phyloP scores from a whole-genome alignment of 2,888 invertebrate species.

The Nezara viridula region DNA sequence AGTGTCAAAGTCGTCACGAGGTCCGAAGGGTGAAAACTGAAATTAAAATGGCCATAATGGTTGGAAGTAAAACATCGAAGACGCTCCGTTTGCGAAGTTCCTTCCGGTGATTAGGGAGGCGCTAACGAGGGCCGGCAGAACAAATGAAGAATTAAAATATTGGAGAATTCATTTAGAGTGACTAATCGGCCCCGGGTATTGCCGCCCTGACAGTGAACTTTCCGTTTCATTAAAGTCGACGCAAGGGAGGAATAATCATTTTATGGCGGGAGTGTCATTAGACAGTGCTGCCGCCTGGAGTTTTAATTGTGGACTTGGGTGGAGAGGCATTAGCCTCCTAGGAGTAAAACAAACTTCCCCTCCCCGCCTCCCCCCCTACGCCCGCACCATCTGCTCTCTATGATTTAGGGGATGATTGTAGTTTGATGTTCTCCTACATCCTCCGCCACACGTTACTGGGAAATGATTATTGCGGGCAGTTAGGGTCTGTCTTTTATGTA shows the following conservation, averaged over 20 bases:
- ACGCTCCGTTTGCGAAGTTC: not conserved
- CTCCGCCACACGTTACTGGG: constrained; percentile 59
- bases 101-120: not conserved
- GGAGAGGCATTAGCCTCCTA: constrained; percentile 39
- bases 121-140: not conserved
- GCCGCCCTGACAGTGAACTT: constrained; percentile 40
- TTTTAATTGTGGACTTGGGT: constrained; percentile 26
- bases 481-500: constrained; percentile 62
- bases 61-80: constrained; percentile 29
- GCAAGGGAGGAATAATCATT: constrained; percentile 46
- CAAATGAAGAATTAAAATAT: constrained; percentile 47
- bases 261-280: constrained; percentile 28
- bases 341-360: constrained; percentile 27
- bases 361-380: not conserved
- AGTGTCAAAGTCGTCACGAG: constrained; percentile 23
- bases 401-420: constrained; percentile 63
- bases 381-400: constrained; percentile 43
- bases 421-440: constrained; percentile 60
- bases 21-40: constrained; percentile 8
- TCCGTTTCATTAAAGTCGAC: constrained; percentile 41
- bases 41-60: constrained; percentile 34
- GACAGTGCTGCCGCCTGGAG: constrained; percentile 46
- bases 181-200: constrained; percentile 11
- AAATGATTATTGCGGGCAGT: constrained; percentile 63
- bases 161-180: constrained; percentile 47